phyloP scores from a whole-genome alignment of 1,140 invertebrate genomes.

The Drosophila ficusphila region DNA sequence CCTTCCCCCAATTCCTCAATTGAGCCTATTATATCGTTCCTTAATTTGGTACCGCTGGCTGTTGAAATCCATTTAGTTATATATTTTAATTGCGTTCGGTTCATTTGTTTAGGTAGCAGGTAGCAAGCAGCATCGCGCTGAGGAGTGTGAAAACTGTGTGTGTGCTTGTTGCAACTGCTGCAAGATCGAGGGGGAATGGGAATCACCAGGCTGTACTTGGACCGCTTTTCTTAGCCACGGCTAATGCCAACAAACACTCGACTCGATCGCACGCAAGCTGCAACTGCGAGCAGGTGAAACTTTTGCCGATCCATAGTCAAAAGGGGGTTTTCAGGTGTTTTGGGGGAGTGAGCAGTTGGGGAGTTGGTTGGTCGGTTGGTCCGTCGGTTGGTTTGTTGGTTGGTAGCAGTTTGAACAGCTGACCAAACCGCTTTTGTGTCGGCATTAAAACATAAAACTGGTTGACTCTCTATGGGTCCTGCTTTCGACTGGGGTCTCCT shows the following conservation, averaged over 20 bases:
- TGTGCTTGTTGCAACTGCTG: slow-evolving; percentile 54
- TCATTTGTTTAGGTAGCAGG: slow-evolving; percentile 59
- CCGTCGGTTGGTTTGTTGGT: no score
- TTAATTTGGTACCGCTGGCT: slow-evolving; percentile 5
- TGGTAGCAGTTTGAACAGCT: slow-evolving; percentile 57
- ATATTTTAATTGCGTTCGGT: slow-evolving; percentile 40
- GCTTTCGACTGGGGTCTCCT: slow-evolving; percentile 24
- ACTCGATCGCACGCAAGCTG: slow-evolving; percentile 67
- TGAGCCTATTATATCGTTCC: neutral
- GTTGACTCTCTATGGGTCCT: slow-evolving; percentile 42
- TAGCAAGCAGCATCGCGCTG: slow-evolving; percentile 10
- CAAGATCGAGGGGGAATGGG: slow-evolving; percentile 22
- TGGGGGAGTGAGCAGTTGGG: slow-evolving; percentile 36
- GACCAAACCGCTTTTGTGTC: slow-evolving; percentile 76
- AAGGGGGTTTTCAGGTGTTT: neutral
- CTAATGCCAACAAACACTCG: slow-evolving; percentile 68
- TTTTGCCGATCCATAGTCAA: slow-evolving; percentile 24
- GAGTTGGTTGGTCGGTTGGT: no score
- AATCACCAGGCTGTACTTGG: slow-evolving; percentile 24
- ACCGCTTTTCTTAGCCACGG: slow-evolving; percentile 46
- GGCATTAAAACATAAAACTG: slow-evolving; percentile 45
- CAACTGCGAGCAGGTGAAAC: slow-evolving; percentile 76
- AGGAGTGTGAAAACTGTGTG: slow-evolving; percentile 38
- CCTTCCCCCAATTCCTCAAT: no score
- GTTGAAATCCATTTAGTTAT: slow-evolving; percentile 51